Conservation (phyloP, 2,888 invertebrate genomes). For the Abrostola tripartita region DNA sequence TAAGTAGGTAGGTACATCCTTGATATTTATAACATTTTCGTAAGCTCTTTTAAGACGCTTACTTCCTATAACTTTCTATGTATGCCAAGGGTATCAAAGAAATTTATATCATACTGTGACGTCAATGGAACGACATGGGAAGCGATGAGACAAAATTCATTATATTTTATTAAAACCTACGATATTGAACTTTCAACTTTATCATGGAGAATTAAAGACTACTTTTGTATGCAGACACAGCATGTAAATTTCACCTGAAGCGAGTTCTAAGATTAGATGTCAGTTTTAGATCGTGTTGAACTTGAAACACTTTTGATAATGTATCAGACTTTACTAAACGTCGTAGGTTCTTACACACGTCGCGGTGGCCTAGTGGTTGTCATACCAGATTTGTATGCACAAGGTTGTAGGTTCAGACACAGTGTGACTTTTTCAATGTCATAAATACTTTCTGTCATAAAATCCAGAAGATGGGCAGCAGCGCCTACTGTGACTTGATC, state of each 20-base stretch:
- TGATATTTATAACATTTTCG: constrained; percentile 15
- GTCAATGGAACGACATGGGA: constrained; percentile 17
- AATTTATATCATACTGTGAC: constrained; percentile 23
- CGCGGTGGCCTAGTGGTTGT: not conserved
- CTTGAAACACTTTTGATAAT: constrained; percentile 55
- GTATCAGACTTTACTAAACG: constrained; percentile 20
- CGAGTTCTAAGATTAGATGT: constrained; percentile 41
- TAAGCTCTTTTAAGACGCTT: constrained; percentile 3
- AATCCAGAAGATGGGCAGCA: too few relatives aligned
- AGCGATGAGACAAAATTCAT: constrained; percentile 17
- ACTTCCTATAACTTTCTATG: constrained; percentile 27
- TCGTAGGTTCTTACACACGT: not conserved
- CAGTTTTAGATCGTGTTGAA: constrained; percentile 43
- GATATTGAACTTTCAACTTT: constrained; percentile 7
- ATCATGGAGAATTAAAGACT: rapidly evolving
- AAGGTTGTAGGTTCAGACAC: too few relatives aligned
- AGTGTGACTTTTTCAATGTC: too few relatives aligned
- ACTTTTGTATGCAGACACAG: constrained; percentile 1
- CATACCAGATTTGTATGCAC: not conserved
- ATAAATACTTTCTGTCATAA: too few relatives aligned
- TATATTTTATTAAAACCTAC: not conserved
- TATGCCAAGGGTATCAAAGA: constrained; percentile 25
- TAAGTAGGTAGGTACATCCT: not conserved
- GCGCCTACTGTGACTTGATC: too few relatives aligned
- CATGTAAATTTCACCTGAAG: constrained; percentile 38